These are phyloP conservation scores for Butorides virescens DNA, from an alignment of 2,113 vertebrate genomes.

Conservation along the genomic window DNA sequence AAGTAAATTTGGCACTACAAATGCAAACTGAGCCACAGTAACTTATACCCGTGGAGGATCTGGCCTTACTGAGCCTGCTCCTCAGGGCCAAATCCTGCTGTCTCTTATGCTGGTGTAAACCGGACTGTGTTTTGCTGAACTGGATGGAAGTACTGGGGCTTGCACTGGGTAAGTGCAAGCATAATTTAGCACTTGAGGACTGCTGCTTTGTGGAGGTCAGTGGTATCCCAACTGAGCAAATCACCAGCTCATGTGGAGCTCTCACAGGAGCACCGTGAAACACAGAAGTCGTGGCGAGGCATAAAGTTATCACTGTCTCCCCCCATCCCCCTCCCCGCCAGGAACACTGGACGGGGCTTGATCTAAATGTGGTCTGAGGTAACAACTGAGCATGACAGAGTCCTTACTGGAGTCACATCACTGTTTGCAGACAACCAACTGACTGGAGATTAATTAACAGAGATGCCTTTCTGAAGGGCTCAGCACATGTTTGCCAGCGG, in stretches of 20 bases:
- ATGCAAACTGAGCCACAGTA: slow-evolving; percentile 5
- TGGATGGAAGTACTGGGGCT: not conserved
- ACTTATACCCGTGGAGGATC: not conserved
- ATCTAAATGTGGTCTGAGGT: not conserved
- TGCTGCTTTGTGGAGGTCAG: not conserved
- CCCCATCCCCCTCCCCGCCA: fast-evolving
- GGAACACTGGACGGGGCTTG: not conserved
- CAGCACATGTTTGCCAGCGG: not conserved
- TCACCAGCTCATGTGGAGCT: not conserved
- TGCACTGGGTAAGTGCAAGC: not conserved
- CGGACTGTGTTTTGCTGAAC: not conserved
- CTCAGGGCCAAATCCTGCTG: not conserved
- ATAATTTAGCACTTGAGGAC: not conserved
- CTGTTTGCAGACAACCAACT: not conserved
- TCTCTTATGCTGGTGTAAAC: not conserved
- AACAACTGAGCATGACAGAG: not conserved
- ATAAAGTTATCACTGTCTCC: not conserved
- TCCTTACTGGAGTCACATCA: not conserved
- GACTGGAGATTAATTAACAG: not conserved
- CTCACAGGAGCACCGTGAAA: fast-evolving
- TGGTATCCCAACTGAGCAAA: not conserved
- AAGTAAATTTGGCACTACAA: slow-evolving; percentile 34
- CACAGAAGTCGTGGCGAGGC: not conserved
- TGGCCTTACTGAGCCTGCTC: not conserved
- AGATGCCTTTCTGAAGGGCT: not conserved